Percentiles rank a stretch among this genome's conserved stretches.
Conservation (phyloP, 2,113 vertebrate genomes). For the Syngnathoides biaculeatus region DNA sequence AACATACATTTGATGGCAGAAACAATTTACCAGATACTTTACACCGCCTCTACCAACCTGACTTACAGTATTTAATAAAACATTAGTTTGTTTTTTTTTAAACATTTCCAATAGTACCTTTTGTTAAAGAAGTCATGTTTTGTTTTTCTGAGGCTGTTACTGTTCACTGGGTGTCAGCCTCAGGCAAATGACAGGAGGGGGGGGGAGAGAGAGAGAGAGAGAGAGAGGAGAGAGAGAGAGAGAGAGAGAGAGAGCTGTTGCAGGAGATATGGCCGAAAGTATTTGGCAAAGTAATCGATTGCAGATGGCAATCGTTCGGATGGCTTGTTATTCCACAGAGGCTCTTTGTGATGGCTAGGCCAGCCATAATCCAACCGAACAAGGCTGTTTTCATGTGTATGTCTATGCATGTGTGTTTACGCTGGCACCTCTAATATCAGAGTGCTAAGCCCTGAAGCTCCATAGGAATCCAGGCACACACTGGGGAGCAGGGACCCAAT, state of each 20-base stretch:
- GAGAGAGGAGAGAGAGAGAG: no score
- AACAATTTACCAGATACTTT: neutral
- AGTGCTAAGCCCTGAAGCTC: conserved; percentile 41
- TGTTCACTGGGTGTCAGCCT: conserved; percentile 45
- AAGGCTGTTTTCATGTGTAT: conserved; percentile 33
- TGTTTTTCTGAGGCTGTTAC: conserved; percentile 20
- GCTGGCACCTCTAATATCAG: conserved; percentile 51
- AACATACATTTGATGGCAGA: neutral
- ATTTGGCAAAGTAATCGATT: conserved; percentile 62
- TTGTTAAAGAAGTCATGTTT: neutral
- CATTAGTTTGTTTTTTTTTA: neutral
- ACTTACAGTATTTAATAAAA: neutral
- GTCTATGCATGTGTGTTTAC: conserved; percentile 36
- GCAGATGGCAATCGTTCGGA: conserved; percentile 60
- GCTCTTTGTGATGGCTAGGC: conserved; percentile 61
- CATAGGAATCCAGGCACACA: conserved; percentile 45
- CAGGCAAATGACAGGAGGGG: conserved; percentile 41
- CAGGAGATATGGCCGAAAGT: conserved; percentile 48
- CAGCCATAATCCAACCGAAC: conserved; percentile 50
- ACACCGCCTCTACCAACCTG: neutral
- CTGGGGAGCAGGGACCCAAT: conserved; percentile 14
- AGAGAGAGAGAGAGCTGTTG: conserved; percentile 44
- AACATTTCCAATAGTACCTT: neutral
- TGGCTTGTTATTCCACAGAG: conserved; percentile 57
- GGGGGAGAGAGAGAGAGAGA: no score